A percentile compares a stretch with the other conserved stretches of the same genome.
Evolutionary conservation across 2,797 vertebrate genomes (phyloP).

Genomic region (Denticeps clupeoides): DNA sequence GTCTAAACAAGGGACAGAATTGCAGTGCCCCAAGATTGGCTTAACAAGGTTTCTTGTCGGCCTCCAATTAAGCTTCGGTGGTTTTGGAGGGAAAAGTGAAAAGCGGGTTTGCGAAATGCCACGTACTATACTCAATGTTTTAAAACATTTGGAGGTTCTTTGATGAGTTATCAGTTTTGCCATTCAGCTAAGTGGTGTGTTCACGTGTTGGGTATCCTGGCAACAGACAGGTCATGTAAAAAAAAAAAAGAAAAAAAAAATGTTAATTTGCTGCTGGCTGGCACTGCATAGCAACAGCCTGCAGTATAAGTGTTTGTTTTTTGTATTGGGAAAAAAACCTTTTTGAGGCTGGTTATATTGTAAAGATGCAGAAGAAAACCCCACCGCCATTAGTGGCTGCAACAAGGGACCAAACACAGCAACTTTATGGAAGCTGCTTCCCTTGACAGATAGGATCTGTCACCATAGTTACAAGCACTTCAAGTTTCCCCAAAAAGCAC

Average conservation of each 20-base stretch:
- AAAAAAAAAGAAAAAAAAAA: conserved; percentile 17
- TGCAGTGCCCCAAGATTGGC: conserved; percentile 34
- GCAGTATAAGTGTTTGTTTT: conserved; percentile 40
- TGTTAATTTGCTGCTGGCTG: conserved; percentile 22
- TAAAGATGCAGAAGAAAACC: conserved; percentile 55
- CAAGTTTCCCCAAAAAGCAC: conserved; percentile 29
- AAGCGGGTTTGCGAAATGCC: conserved; percentile 38
- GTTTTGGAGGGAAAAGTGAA: conserved; percentile 24
- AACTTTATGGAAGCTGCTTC: conserved; percentile 61
- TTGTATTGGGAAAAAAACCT: conserved; percentile 47
- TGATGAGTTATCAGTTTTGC: conserved; percentile 18
- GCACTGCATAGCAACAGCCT: conserved; percentile 37
- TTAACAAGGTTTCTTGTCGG: conserved; percentile 44
- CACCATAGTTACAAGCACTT: conserved; percentile 46
- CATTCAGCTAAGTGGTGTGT: conserved; percentile 23
- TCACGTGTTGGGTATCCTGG: conserved; percentile 26
- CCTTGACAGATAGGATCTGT: conserved; percentile 49
- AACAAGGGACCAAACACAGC: conserved; percentile 50
- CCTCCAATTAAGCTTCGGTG: conserved; percentile 36
- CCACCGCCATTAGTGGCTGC: conserved; percentile 62
- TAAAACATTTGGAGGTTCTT: conserved; percentile 25
- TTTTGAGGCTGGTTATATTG: conserved; percentile 57
- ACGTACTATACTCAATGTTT: conserved; percentile 23
- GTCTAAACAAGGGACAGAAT: conserved; percentile 36
- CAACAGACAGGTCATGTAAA: conserved; percentile 28